Conservation (phyloP, 2,113 vertebrate genomes). For the Tachysurus vachellii region DNA sequence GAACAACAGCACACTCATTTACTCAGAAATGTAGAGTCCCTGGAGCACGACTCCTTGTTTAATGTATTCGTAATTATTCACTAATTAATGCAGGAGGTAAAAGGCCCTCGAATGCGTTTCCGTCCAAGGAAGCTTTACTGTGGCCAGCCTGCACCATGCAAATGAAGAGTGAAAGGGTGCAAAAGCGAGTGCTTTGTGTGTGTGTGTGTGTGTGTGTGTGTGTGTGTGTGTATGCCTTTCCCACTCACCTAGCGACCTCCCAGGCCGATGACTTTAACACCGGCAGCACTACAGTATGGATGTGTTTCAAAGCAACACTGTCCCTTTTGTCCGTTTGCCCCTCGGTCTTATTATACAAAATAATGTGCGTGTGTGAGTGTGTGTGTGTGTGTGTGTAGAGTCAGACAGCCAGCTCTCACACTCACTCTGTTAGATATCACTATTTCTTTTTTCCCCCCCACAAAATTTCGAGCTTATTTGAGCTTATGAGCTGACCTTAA, state of each 20-base stretch:
- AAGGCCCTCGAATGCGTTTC: slow-evolving; percentile 61
- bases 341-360: slow-evolving; percentile 6
- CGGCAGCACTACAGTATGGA: slow-evolving; percentile 6
- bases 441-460: too few relatives aligned
- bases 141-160: slow-evolving; percentile 62
- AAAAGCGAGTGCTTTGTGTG: not conserved
- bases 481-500: not conserved
- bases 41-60: slow-evolving; percentile 68
- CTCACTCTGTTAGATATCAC: not conserved
- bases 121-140: slow-evolving; percentile 60
- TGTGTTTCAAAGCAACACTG: slow-evolving; percentile 1
- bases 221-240: slow-evolving; percentile 3
- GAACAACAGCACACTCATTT: slow-evolving; percentile 58
- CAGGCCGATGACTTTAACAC: slow-evolving; percentile 41
- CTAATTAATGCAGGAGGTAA: slow-evolving; percentile 69
- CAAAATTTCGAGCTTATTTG: not conserved
- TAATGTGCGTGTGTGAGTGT: not conserved
- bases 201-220: not conserved
- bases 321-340: not conserved
- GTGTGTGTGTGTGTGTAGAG: not conserved
- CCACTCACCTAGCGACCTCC: slow-evolving; percentile 51
- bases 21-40: slow-evolving; percentile 64
- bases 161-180: slow-evolving; percentile 61
- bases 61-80: slow-evolving; percentile 74
- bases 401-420: not conserved